Base-by-base conservation (phyloP, 2,797 vertebrate genomes). In the Lithobates pipiens region DNA sequence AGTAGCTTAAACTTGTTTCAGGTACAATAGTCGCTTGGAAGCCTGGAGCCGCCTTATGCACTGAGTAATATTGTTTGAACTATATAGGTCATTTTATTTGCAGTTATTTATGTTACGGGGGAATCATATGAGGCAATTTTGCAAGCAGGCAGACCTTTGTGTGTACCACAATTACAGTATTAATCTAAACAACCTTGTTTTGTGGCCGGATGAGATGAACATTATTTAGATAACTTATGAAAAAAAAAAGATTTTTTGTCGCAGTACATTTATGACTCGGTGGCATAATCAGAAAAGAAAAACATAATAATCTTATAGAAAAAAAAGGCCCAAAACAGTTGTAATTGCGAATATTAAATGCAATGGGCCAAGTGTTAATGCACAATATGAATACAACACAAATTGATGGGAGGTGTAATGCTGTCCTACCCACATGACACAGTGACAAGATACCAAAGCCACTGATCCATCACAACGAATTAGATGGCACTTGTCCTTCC, bases 391-490 rank as follows among this genome's bases (percentile, higher is more conserved):
- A 70, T 54, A 72, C 61, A 70, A 77, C 83, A 72, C 27, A 25
- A 44, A 85, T 76, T 15, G 25, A 63, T 46, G 29, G 1, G 65
- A 85, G 63, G 50, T 44, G 1, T 78, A 84, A 23, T 23, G 67
- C 16, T 71, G 46, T 77, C 80, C 50, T 77, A 42, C 69, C 27
- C 61, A 78, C 44, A 85, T 70, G 44, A 25, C 8, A 76, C 76
- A 76, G 25, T 81, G 42, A 86, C 72, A 39, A 27, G 73, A 39
- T 76, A 54, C 84, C 76, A 80, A 85, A 77, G 76, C 23, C 82
- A 86, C 76, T 90, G 32, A 34, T 83, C 70, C 83, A 36, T 88
- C 2, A 3, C 46, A 72, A 39, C 32, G 71, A 89, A 79, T 85
- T 57, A 67, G 57, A 68, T 88, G 83, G 44, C 84, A 79, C 83